A percentile compares a stretch with the other conserved stretches of the same genome.
phyloP scores from a whole-genome alignment of 2,797 vertebrate species.

The Cuculus canorus region DNA sequence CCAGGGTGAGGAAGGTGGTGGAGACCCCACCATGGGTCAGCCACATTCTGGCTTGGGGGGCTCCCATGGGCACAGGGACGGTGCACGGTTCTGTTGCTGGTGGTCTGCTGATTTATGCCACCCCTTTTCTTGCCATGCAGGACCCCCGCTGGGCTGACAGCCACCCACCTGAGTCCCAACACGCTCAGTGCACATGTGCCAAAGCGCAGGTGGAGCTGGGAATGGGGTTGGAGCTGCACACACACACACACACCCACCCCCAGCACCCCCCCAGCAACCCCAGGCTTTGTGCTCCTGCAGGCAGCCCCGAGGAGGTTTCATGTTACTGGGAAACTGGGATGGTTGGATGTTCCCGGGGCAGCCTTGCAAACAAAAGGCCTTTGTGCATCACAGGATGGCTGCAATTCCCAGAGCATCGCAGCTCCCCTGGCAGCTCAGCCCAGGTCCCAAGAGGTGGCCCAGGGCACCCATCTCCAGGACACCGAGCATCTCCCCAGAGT shows the following conservation, averaged over 20 bases:
- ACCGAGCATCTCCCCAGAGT: neutral
- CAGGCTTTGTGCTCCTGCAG: conserved; percentile 29
- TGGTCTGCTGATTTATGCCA: neutral
- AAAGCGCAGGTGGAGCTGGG: accelerated
- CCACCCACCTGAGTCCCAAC: neutral
- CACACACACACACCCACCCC: too few relatives aligned
- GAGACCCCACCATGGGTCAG: accelerated
- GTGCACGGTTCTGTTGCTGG: accelerated
- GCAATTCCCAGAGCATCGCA: conserved; percentile 7
- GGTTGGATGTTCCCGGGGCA: conserved; percentile 51
- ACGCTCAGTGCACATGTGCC: neutral
- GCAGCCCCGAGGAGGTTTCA: conserved; percentile 58
- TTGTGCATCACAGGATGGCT: conserved; percentile 26
- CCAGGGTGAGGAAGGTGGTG: accelerated
- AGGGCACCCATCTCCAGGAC: accelerated
- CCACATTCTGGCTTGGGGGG: accelerated
- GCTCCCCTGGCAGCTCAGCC: neutral
- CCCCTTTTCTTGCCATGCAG: neutral
- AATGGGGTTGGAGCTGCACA: neutral
- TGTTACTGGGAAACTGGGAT: conserved; percentile 59
- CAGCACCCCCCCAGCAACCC: neutral
- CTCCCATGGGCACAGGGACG: accelerated
- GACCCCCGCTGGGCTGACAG: neutral
- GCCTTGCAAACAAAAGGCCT: conserved; percentile 58
- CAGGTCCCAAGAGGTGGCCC: neutral